Conservation (phyloP, 2,113 vertebrate genomes). For the Hymenochirus boettgeri region DNA sequence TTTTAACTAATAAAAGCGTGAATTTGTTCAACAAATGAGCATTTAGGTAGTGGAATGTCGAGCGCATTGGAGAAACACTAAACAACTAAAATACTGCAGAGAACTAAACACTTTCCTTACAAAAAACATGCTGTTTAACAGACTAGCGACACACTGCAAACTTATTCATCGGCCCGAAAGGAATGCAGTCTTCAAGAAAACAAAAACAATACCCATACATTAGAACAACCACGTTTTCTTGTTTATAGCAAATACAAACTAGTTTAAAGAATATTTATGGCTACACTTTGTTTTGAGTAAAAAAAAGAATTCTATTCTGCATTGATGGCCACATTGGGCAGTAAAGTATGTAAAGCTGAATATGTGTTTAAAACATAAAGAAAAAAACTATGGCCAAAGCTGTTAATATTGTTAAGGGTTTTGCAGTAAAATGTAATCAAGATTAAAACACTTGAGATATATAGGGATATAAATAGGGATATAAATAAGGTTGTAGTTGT, state of each 20-base stretch:
- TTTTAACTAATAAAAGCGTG: conserved; percentile 81
- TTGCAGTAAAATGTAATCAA: too few relatives aligned
- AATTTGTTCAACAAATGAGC: conserved; percentile 84
- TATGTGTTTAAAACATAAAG: too few relatives aligned
- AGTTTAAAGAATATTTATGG: conserved; percentile 57
- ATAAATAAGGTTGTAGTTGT: too few relatives aligned
- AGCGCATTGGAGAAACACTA: conserved; percentile 72
- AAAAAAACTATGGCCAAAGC: too few relatives aligned
- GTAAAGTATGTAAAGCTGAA: too few relatives aligned
- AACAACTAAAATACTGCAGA: conserved; percentile 72
- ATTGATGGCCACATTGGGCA: too few relatives aligned
- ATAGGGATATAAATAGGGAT: too few relatives aligned
- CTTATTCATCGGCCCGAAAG: conserved; percentile 68
- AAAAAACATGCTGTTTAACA: conserved; percentile 77
- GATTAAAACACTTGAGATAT: too few relatives aligned
- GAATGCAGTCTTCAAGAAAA: conserved; percentile 70
- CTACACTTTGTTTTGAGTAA: background rate
- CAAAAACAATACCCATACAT: conserved; percentile 79
- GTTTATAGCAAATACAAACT: conserved; percentile 67
- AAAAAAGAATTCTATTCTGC: too few relatives aligned
- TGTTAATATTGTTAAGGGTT: too few relatives aligned
- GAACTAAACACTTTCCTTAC: conserved; percentile 71
- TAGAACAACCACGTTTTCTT: conserved; percentile 72
- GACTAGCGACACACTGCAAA: conserved; percentile 70
- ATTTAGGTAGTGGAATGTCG: conserved; percentile 76